A percentile compares a stretch with the other conserved stretches of the same genome.
Evolutionary conservation across 2,797 vertebrate genomes (phyloP).

Genomic region (Haliaeetus albicilla): DNA sequence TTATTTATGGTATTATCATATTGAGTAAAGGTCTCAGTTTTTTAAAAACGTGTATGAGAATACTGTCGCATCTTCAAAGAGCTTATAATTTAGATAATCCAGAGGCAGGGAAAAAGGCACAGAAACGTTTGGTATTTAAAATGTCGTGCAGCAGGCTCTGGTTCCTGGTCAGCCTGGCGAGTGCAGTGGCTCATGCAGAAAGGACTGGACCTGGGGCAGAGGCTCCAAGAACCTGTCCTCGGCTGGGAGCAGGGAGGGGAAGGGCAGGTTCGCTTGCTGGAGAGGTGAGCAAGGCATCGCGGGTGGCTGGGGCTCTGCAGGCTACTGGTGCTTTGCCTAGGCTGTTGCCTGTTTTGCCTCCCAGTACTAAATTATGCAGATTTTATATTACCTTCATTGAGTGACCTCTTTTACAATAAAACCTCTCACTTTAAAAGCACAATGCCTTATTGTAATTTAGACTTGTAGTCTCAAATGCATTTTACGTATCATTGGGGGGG

Average conservation of each 20-base stretch:
- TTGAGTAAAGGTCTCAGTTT: not conserved
- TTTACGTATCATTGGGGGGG: not conserved
- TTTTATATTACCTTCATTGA: not conserved
- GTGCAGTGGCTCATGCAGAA: not conserved
- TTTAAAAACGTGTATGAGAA: not conserved
- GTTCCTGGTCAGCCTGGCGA: not conserved
- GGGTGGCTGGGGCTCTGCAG: not conserved
- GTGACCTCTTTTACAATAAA: not conserved
- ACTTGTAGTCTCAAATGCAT: not conserved
- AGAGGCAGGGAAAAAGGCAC: not conserved
- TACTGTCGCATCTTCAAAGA: not conserved
- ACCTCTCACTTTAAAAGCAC: not conserved
- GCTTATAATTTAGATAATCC: not conserved
- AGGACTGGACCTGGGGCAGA: not conserved
- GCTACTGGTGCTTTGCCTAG: not conserved
- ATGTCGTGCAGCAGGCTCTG: not conserved
- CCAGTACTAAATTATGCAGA: not conserved
- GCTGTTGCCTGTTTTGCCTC: not conserved
- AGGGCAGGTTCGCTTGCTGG: not conserved
- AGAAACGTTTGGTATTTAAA: not conserved
- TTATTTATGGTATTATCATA: not conserved
- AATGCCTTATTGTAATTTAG: not conserved
- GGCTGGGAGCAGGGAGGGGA: not conserved
- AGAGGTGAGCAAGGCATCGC: fast-evolving
- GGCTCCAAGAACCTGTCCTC: not conserved